A percentile compares a stretch with the other conserved stretches of the same genome.
Conservation (phyloP, 2,113 vertebrate species). For the Cariama cristata region DNA sequence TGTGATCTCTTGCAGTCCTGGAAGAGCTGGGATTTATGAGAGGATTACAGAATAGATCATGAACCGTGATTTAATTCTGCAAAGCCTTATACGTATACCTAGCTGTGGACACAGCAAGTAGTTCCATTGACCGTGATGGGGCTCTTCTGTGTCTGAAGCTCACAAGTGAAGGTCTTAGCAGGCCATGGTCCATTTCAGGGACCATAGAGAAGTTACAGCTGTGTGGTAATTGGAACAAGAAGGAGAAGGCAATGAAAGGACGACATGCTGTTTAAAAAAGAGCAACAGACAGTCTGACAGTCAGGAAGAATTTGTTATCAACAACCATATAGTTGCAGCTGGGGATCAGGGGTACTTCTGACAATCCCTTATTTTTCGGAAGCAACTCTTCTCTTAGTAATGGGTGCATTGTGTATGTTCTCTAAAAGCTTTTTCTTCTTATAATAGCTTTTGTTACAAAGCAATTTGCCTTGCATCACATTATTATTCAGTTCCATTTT, state of each 20-base stretch:
- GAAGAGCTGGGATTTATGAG: neutral
- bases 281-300: neutral
- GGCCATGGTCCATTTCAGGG: neutral
- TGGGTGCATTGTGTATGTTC: neutral
- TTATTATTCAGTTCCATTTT: neutral
- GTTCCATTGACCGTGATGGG: neutral
- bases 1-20: neutral
- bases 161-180: neutral
- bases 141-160: neutral
- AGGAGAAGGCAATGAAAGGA: neutral
- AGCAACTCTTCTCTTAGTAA: neutral
- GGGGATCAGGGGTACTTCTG: accelerated
- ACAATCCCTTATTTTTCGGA: neutral
- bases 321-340: neutral
- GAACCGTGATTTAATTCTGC: neutral
- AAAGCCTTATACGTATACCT: accelerated
- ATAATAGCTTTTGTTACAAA: neutral
- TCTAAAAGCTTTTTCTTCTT: neutral
- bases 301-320: neutral
- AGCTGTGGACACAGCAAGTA: neutral
- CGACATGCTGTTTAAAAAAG: neutral
- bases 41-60: neutral
- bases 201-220: neutral
- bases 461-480: neutral
- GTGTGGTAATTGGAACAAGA: neutral